phyloP scores from a whole-genome alignment of 2,888 invertebrate species.

The Eupithecia centaureata region DNA sequence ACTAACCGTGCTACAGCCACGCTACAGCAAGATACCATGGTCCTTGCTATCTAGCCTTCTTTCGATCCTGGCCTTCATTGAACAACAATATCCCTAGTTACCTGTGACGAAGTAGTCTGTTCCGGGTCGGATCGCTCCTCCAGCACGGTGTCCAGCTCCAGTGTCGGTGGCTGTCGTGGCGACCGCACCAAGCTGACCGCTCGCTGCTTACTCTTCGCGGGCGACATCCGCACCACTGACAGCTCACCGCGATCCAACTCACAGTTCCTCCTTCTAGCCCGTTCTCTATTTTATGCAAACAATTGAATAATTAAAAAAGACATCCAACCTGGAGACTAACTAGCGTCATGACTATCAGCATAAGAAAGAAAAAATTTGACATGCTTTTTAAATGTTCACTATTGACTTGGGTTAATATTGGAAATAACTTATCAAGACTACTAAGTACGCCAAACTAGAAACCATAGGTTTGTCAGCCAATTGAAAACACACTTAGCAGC shows the following conservation, averaged over 20 bases:
- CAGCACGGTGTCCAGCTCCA: constrained; percentile 92
- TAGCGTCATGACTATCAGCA: too few relatives aligned
- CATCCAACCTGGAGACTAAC: too few relatives aligned
- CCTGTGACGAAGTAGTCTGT: constrained; percentile 84
- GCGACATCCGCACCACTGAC: constrained; percentile 88
- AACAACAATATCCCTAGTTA: constrained; percentile 40
- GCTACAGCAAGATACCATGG: too few relatives aligned
- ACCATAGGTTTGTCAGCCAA: not conserved
- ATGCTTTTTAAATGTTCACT: too few relatives aligned
- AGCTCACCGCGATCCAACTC: constrained; percentile 93
- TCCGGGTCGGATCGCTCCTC: constrained; percentile 93
- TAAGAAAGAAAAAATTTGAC: too few relatives aligned
- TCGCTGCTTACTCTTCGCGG: constrained; percentile 66
- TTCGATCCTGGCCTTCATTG: too few relatives aligned
- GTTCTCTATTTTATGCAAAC: constrained; percentile 83
- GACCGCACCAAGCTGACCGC: constrained; percentile 80
- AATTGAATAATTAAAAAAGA: not conserved
- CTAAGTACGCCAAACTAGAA: too few relatives aligned
- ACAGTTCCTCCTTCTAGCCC: constrained; percentile 91
- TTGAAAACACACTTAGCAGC: not conserved
- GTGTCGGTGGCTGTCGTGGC: constrained; percentile 89
- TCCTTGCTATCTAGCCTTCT: too few relatives aligned
- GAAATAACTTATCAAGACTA: too few relatives aligned
- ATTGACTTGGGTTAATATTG: too few relatives aligned
- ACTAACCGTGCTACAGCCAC: constrained; percentile 92